Evolutionary conservation across 2,888 invertebrate genomes (phyloP).

Genomic region (Agrochola lota): DNA sequence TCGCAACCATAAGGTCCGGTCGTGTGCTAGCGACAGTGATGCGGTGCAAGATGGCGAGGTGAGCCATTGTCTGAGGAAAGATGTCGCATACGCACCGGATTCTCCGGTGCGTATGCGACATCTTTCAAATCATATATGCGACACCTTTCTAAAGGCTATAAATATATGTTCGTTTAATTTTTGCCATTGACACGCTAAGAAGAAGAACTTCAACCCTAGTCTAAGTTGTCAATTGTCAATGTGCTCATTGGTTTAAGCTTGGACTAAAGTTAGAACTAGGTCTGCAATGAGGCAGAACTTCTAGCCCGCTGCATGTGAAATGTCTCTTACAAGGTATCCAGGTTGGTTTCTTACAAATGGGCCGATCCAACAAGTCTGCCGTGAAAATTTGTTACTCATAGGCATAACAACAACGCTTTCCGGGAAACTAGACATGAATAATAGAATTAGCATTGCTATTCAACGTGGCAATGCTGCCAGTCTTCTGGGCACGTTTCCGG

Average conservation of each 20-base stretch:
- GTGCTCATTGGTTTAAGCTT: background rate
- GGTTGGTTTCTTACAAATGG: background rate
- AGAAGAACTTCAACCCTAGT: background rate
- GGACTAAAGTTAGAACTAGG: background rate
- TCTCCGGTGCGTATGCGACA: no score
- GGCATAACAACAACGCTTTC: no score
- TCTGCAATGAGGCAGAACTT: background rate
- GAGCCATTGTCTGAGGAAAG: background rate
- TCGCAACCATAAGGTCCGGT: no score
- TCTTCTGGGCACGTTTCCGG: no score
- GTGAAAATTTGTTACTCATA: no score
- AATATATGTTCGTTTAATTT: background rate
- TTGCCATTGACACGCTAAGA: background rate
- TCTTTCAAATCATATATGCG: no score
- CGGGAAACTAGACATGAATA: no score
- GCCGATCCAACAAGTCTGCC: no score
- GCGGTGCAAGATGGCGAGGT: background rate
- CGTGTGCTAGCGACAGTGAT: background rate
- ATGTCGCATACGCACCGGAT: background rate
- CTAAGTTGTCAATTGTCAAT: background rate
- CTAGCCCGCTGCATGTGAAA: background rate
- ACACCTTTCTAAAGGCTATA: background rate
- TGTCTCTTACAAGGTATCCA: background rate
- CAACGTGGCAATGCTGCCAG: no score
- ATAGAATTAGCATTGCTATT: no score